These are phyloP conservation scores for Columba janthina DNA, from an alignment of 2,113 vertebrate genomes.

Conservation along the genomic window DNA sequence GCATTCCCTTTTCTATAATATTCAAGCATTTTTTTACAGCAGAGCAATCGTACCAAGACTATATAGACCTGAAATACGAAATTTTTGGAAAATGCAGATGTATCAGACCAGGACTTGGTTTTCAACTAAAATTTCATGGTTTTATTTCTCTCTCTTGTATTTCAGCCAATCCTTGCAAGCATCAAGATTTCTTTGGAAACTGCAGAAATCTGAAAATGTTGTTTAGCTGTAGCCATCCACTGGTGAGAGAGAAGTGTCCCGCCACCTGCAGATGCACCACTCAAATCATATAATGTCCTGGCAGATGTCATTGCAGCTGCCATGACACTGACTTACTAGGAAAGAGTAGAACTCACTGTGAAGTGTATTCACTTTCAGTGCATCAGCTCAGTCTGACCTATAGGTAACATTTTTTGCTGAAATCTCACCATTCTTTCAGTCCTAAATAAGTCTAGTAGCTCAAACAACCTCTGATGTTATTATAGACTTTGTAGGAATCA, in stretches of 20 bases:
- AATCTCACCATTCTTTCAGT: neutral
- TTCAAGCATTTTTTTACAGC: neutral
- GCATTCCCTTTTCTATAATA: neutral
- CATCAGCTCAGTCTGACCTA: neutral
- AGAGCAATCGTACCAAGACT: neutral
- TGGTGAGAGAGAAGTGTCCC: neutral
- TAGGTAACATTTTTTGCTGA: neutral
- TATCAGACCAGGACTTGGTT: neutral
- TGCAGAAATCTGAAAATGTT: neutral
- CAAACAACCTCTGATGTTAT: neutral
- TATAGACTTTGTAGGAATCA: neutral
- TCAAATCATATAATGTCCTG: constrained; percentile 16
- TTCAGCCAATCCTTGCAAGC: constrained; percentile 51
- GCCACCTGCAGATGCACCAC: constrained; percentile 29
- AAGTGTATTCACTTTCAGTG: neutral
- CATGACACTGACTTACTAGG: neutral
- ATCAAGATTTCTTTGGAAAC: neutral
- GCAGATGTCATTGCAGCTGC: neutral
- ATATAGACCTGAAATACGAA: accelerated
- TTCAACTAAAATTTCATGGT: neutral
- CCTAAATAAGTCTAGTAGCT: neutral
- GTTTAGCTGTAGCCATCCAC: neutral
- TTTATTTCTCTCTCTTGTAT: neutral
- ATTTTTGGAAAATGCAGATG: neutral
- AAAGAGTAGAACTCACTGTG: neutral